These are phyloP conservation scores for Eupithecia abbreviata DNA, from an alignment of 2,888 invertebrate genomes.

Conservation along the genomic window DNA sequence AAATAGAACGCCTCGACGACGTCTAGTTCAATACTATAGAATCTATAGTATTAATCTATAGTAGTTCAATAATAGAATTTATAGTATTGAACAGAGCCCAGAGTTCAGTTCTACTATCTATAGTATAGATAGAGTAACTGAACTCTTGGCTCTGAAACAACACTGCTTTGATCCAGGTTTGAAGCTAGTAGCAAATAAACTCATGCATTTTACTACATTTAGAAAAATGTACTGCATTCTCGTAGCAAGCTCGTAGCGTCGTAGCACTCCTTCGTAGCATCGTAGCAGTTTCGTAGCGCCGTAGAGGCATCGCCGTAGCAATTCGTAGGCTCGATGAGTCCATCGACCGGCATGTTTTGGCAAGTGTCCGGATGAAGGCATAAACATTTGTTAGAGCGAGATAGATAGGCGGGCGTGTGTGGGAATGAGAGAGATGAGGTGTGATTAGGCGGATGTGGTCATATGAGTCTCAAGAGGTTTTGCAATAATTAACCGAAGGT, in stretches of 20 bases:
- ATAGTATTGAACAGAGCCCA: no score
- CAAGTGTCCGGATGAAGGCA: constrained; percentile 34
- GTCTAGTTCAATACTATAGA: no score
- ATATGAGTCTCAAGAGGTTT: neutral
- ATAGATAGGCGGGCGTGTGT: neutral
- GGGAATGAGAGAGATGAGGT: neutral
- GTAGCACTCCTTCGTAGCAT: neutral
- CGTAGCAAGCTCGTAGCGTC: neutral
- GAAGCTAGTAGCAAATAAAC: neutral
- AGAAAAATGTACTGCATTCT: neutral
- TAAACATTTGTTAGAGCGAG: constrained; percentile 37
- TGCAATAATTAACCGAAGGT: neutral
- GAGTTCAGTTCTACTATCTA: no score
- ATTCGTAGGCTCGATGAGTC: constrained; percentile 30
- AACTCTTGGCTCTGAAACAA: no score
- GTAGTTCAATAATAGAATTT: no score
- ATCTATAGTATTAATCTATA: no score
- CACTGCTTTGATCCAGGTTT: neutral
- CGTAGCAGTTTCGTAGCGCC: constrained; percentile 3
- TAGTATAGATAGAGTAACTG: no score
- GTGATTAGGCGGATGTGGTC: constrained; percentile 5
- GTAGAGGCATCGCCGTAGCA: constrained; percentile 15
- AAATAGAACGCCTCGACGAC: no score
- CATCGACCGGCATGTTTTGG: constrained; percentile 36
- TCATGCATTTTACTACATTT: neutral